Percentiles rank a stretch among this genome's conserved stretches.
Evolutionary conservation across 2,888 invertebrate species (phyloP).

Genomic region (Eupsilia transversa): DNA sequence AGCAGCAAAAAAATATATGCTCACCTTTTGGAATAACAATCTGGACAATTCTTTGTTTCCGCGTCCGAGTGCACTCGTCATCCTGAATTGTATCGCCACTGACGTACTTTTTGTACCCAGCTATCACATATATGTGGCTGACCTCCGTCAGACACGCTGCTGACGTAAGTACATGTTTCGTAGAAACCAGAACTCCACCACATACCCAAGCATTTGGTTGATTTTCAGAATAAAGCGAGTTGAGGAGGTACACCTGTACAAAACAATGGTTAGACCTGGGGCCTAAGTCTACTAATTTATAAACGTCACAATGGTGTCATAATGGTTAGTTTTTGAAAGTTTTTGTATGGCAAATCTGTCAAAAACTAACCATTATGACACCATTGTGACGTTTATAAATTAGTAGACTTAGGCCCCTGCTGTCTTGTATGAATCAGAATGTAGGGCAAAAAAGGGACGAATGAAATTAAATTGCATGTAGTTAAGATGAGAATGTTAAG

Average conservation of each 20-base stretch:
- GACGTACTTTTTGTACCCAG: constrained; percentile 57
- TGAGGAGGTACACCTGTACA: constrained; percentile 54
- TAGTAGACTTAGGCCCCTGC: too few relatives aligned
- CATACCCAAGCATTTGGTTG: constrained; percentile 55
- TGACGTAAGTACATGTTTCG: constrained; percentile 35
- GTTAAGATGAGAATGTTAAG: background rate
- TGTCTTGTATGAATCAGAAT: background rate
- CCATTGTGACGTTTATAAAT: too few relatives aligned
- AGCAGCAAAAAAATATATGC: background rate
- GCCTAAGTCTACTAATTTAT: too few relatives aligned
- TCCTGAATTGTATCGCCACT: constrained; percentile 9
- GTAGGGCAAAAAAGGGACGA: background rate
- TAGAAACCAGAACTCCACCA: constrained; percentile 49
- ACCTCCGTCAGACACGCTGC: constrained; percentile 57
- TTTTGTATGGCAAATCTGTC: too few relatives aligned
- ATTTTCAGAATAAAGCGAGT: constrained; percentile 36
- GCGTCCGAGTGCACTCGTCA: constrained; percentile 39
- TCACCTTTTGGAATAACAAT: constrained; percentile 47
- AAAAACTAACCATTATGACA: too few relatives aligned
- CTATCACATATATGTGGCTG: constrained; percentile 52
- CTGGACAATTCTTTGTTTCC: constrained; percentile 45
- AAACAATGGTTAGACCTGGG: background rate
- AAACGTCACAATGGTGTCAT: too few relatives aligned
- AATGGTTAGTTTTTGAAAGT: too few relatives aligned
- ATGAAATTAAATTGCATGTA: background rate